phyloP scores from a whole-genome alignment of 2,113 vertebrate genomes.

The Anarhynchus alexandrinus region DNA sequence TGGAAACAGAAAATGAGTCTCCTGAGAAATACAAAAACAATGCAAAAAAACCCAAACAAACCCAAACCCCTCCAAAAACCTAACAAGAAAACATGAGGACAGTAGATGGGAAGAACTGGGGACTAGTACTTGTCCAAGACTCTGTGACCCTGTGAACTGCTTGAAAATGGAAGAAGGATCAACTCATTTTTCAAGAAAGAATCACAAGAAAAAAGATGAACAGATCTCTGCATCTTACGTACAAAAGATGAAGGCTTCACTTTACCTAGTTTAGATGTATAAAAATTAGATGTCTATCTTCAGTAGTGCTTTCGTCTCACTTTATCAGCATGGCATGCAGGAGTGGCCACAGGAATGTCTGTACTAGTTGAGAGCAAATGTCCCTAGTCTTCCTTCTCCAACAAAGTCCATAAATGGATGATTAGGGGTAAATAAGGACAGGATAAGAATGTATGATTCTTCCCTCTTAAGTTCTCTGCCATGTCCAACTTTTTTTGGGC shows the following conservation, averaged over 20 bases:
- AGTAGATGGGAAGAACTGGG: background rate
- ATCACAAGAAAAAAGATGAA: background rate
- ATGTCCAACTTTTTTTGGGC: background rate
- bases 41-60: background rate
- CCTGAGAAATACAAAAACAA: background rate
- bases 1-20: background rate
- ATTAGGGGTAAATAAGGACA: background rate
- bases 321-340: background rate
- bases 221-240: background rate
- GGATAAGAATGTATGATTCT: background rate
- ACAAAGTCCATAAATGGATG: background rate
- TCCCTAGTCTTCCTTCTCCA: background rate
- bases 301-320: background rate
- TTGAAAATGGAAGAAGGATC: background rate
- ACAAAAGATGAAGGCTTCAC: background rate
- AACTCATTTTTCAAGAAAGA: background rate
- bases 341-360: background rate
- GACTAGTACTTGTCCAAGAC: background rate
- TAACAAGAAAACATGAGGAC: background rate
- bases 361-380: background rate
- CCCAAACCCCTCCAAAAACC: background rate
- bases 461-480: background rate
- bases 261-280: background rate
- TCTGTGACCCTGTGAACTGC: background rate
- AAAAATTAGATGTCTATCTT: background rate